Evolutionary conservation across 2,797 vertebrate species (phyloP).

Genomic region (Coranthus polyacanthus): DNA sequence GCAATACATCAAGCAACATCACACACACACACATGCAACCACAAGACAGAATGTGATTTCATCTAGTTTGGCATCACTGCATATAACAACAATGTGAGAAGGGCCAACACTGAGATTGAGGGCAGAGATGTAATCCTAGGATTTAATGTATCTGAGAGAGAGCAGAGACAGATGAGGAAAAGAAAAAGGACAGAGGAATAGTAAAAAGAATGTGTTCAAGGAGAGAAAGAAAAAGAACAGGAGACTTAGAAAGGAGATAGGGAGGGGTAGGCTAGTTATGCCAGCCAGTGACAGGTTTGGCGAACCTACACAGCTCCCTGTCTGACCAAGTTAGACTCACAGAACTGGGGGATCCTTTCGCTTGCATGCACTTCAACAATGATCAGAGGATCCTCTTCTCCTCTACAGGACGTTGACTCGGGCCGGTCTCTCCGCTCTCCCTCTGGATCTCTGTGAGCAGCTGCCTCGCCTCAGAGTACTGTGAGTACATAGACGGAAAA

Average conservation of each 20-base stretch:
- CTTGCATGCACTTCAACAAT: slow-evolving; percentile 65
- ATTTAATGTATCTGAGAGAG: slow-evolving; percentile 8
- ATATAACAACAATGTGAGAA: slow-evolving; percentile 24
- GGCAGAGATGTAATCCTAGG: neutral
- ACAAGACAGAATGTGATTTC: slow-evolving; percentile 12
- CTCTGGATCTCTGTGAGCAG: slow-evolving; percentile 92
- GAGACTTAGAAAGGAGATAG: slow-evolving; percentile 28
- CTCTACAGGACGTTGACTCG: slow-evolving; percentile 91
- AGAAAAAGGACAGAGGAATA: slow-evolving; percentile 2
- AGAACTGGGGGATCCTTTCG: slow-evolving; percentile 52
- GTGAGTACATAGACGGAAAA: slow-evolving; percentile 85
- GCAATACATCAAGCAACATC: too few relatives aligned
- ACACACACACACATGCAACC: neutral
- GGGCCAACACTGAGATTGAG: slow-evolving; percentile 2
- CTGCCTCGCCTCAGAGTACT: slow-evolving; percentile 92
- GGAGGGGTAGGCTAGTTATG: slow-evolving; percentile 55
- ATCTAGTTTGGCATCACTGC: neutral
- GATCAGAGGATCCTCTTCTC: slow-evolving; percentile 59
- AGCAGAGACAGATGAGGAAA: slow-evolving; percentile 15
- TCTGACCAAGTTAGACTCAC: slow-evolving; percentile 65
- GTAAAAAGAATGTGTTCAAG: slow-evolving; percentile 29
- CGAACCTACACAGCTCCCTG: slow-evolving; percentile 62
- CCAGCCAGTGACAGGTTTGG: slow-evolving; percentile 62
- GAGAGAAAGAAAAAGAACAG: slow-evolving; percentile 13
- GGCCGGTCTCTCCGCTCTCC: slow-evolving; percentile 90